Base-by-base conservation (phyloP, 1,140 invertebrate species). In the Drosophila athabasca region DNA sequence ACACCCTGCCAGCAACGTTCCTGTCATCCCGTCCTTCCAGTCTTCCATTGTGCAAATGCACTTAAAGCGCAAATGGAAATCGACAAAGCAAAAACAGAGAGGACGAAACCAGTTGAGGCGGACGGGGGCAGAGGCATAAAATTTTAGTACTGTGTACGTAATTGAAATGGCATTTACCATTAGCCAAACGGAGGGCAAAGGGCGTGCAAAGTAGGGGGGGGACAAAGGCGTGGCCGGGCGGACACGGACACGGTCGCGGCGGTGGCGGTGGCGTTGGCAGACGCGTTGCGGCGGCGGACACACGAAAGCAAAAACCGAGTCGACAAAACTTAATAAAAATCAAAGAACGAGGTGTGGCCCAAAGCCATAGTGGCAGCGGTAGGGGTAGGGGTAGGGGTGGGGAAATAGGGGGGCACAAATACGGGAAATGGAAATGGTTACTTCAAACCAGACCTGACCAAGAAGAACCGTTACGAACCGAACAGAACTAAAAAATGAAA, bases 151-250 rank as follows among this genome's bases (percentile, higher is more conserved):
- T 83, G 71, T 84, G 80, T 83, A 79, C 80, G 80, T 83, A 83
- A 83, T 83, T 83, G 80, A 83, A 83, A 83, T 83, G 80, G 80
- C 80, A 83, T 83, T 83, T 83, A 83, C 80, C 80, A 83, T 83
- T 83, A 84, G 80, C 76, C 80, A 6, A 51, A 26, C 49, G 70
- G 54, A 45, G 66, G 54, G 48, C 39, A 39, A 60, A 46, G 76
- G 39, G 60, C 29, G 65, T 46, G 50, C 31, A 29, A 7, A 49
- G 73, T 35, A 8, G 29, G 39, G 71, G 51, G 41, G 17, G 55
- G 51, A 43, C 43, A 55, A 74, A 74, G 71, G 71, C 67, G 75
- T 72, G 76, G 69, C 62, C 49, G 51, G 43, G 35, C 35, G 66
- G 66, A 68, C 29, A 31, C 44, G 6, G 24, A 60, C 31, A 71